Base-by-base conservation (phyloP, 2,113 vertebrate species). In the Panthera uncia region DNA sequence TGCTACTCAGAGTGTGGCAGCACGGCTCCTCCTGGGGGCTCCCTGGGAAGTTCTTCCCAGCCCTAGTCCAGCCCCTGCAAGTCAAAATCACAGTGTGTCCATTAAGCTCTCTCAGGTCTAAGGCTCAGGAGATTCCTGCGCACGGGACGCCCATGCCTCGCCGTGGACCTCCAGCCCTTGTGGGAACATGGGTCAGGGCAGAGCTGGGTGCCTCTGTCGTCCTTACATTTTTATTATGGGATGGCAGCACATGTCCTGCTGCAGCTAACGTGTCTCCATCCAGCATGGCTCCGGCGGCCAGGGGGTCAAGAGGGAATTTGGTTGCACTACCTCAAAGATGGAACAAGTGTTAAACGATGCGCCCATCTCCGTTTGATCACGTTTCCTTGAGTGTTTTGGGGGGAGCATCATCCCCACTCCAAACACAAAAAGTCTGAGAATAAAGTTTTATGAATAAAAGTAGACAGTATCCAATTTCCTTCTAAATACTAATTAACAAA, bases 391-490 rank as follows among this genome's bases (percentile, higher is more conserved):
- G 38, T 55, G 12, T 21, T 82, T 45, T 81, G 41, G 48, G 61
- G 14, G 83, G 27, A 96, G 84, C 11, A 73, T 5, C 1, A 27
- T 19, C 36, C 81, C 33, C 38, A 55, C 21, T 21, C 3, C 52
- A 45, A 1, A 27, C 14, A 92, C 9, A 68, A 48, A 50, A 38
- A 2, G 15, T 79, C 15, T 27, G 36, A 81, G 57, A 41, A 33
- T 86, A 94, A 89, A 33, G 86, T 74, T 95, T 38, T 36, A 84
- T 41, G 16, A 69, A 57, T 63, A 82, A 73, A 96, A 95, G 63
- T 15, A 69, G 19, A 94, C 3, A 23, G 16, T 21, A 66, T 31
- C 74, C 36, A 78, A 55, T 52, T 93, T 69, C 81, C 85, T 93
- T 88, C 55, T 80, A 88, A 95, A 96, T 41, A 29, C 41, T 55